Evolutionary conservation across 1,140 invertebrate genomes (phyloP).

Genomic region (Mactra quadrangularis): DNA sequence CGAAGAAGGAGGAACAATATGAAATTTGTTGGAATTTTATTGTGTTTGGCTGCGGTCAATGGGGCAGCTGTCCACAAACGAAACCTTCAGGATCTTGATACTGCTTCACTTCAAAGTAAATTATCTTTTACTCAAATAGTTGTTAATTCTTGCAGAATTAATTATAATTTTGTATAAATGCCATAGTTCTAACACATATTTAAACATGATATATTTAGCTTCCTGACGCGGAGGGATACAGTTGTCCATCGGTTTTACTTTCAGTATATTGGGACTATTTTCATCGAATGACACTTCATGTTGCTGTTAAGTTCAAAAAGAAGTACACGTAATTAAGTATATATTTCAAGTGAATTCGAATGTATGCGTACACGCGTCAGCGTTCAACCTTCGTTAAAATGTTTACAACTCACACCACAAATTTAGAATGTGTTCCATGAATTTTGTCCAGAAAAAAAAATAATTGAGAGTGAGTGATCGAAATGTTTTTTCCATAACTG

Average conservation of each 20-base stretch:
- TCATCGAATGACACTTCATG: not conserved
- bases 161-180: not conserved
- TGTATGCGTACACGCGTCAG: too few relatives aligned
- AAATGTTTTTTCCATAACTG: too few relatives aligned
- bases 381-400: too few relatives aligned
- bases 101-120: conserved; percentile 29
- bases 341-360: too few relatives aligned
- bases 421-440: too few relatives aligned
- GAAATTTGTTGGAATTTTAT: not conserved
- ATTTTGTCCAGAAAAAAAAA: too few relatives aligned
- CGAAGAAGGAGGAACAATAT: not conserved
- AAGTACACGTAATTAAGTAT: too few relatives aligned
- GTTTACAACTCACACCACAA: too few relatives aligned
- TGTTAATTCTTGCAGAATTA: not conserved
- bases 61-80: not conserved
- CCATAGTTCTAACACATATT: not conserved
- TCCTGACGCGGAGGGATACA: too few relatives aligned
- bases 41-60: not conserved
- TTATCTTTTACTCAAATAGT: not conserved
- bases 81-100: conserved; percentile 21
- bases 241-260: not conserved
- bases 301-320: too few relatives aligned
- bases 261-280: not conserved
- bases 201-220: not conserved
- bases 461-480: too few relatives aligned